These are phyloP conservation scores for Silurus lanzhouensis DNA, from an alignment of 2,797 vertebrate genomes.

Conservation along the genomic window DNA sequence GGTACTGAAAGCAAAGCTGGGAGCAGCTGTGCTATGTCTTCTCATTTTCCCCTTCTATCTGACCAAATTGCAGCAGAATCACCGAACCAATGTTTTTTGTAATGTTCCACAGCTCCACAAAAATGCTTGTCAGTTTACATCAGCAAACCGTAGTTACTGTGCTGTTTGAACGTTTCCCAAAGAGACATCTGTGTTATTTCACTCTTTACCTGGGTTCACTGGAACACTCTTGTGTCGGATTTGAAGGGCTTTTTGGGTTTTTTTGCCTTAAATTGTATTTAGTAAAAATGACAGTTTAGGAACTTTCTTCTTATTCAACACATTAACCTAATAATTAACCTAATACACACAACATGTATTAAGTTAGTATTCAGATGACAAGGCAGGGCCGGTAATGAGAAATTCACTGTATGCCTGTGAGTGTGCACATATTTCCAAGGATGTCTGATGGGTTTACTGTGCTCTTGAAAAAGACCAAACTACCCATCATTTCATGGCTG, in stretches of 20 bases:
- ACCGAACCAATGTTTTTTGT: slow-evolving; percentile 54
- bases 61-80: slow-evolving; percentile 55
- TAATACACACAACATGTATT: not conserved
- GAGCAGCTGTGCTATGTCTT: slow-evolving; percentile 56
- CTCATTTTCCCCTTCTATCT: slow-evolving; percentile 46
- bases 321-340: not conserved
- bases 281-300: not conserved
- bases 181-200: slow-evolving; percentile 32
- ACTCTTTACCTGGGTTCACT: slow-evolving; percentile 9
- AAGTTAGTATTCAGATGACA: slow-evolving; percentile 24
- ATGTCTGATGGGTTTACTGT: slow-evolving; percentile 36
- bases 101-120: slow-evolving; percentile 52
- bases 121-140: slow-evolving; percentile 56
- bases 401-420: slow-evolving; percentile 26
- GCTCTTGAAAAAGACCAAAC: slow-evolving; percentile 47
- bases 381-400: not conserved
- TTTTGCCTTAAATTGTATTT: not conserved
- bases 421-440: slow-evolving; percentile 26
- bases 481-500: slow-evolving; percentile 51
- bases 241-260: not conserved
- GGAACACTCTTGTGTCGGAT: not conserved
- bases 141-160: slow-evolving; percentile 39
- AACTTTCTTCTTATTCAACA: not conserved
- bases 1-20: slow-evolving; percentile 31
- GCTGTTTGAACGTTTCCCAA: slow-evolving; percentile 43